A percentile compares a stretch with the other conserved stretches of the same genome.
Evolutionary conservation across 2,113 vertebrate genomes (phyloP).

Genomic region (Climacteris rufus): DNA sequence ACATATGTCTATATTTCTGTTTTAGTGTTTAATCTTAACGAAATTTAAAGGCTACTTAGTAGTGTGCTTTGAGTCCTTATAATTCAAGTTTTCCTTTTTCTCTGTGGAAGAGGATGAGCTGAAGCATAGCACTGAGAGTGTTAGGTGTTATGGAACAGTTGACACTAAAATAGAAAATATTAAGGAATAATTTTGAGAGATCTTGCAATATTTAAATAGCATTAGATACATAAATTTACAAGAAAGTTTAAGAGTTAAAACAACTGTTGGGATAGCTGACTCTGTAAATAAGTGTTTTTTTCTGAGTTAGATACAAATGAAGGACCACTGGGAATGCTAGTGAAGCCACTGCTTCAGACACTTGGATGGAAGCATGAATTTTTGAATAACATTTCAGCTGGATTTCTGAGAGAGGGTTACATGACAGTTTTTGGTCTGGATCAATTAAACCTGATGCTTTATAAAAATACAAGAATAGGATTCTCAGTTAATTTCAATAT

Average conservation of each 20-base stretch:
- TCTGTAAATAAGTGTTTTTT: background rate
- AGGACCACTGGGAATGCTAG: background rate
- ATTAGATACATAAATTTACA: background rate
- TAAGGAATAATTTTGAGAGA: background rate
- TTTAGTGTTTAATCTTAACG: background rate
- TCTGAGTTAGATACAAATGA: background rate
- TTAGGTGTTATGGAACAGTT: background rate
- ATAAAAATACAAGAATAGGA: background rate
- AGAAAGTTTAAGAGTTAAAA: background rate
- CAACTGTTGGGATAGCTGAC: background rate
- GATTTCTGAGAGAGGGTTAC: background rate
- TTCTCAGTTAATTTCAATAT: background rate
- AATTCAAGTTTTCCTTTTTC: background rate
- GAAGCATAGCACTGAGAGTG: background rate
- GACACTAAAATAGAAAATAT: background rate
- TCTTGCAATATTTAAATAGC: background rate
- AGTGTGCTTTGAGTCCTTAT: background rate
- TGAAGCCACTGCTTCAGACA: background rate
- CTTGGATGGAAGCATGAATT: background rate
- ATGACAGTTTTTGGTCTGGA: background rate
- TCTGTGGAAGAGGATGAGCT: background rate
- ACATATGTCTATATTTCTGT: background rate
- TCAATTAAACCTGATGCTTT: background rate
- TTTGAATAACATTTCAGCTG: background rate
- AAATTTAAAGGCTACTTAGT: background rate